Percentiles rank a stretch among this genome's conserved stretches.
These are phyloP conservation scores for Epinotia demarniana DNA, from an alignment of 2,888 invertebrate genomes.

Conservation along the genomic window DNA sequence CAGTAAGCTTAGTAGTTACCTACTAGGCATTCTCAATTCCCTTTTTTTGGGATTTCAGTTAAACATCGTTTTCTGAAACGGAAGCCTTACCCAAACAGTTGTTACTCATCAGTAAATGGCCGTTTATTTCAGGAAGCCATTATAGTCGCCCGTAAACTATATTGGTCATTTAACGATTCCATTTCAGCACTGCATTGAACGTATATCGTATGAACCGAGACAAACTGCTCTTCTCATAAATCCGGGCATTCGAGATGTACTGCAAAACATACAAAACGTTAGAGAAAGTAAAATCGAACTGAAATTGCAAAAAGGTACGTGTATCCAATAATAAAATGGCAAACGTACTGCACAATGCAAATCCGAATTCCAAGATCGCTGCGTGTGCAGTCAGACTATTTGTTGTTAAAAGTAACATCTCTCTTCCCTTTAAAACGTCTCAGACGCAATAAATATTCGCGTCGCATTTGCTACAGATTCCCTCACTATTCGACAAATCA, in stretches of 20 bases:
- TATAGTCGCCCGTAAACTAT: constrained; percentile 27
- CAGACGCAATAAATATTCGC: constrained; percentile 41
- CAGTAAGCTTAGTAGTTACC: not conserved
- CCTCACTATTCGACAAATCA: constrained; percentile 60
- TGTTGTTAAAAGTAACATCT: constrained; percentile 36
- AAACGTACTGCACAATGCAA: constrained; percentile 28
- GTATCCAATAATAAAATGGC: constrained; percentile 19
- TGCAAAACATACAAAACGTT: not conserved
- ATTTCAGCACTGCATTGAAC: constrained; percentile 15
- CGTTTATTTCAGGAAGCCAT: constrained; percentile 26
- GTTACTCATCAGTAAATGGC: constrained; percentile 16
- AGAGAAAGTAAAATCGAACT: constrained; percentile 24
- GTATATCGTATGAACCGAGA: not conserved
- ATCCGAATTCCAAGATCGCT: constrained; percentile 9
- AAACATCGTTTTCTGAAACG: constrained; percentile 11
- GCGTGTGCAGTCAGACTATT: constrained; percentile 24
- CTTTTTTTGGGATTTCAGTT: not conserved
- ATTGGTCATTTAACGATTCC: constrained; percentile 33
- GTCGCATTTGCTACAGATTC: constrained; percentile 58
- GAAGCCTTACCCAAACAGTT: constrained; percentile 27
- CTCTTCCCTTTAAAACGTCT: constrained; percentile 35
- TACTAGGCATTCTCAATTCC: not conserved
- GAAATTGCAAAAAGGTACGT: not conserved
- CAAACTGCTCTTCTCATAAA: not conserved
- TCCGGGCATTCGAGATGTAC: not conserved